Evolutionary conservation across 1,140 invertebrate genomes (phyloP).

Genomic region (Harlomillsia oculata): DNA sequence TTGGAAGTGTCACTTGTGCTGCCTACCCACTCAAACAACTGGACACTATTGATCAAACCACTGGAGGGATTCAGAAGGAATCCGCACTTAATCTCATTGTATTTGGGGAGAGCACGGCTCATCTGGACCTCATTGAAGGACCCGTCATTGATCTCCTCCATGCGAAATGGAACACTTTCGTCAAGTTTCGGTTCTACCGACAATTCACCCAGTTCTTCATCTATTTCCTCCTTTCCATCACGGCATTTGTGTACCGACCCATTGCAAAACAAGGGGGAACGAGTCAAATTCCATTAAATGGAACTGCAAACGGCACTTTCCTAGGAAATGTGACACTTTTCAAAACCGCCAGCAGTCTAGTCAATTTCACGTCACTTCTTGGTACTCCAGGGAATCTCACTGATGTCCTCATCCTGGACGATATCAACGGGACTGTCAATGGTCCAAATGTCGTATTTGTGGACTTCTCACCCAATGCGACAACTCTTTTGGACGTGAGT

Average conservation of each 20-base stretch:
- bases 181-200: conserved; percentile 83
- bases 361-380: background rate
- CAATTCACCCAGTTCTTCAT: conserved; percentile 81
- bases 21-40: conserved; percentile 93
- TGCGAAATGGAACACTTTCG: conserved; percentile 97
- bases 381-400: background rate
- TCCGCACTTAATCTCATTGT: conserved; percentile 62
- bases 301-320: background rate
- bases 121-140: conserved; percentile 91
- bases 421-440: background rate
- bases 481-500: no score
- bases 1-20: conserved; percentile 84
- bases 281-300: background rate
- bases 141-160: conserved; percentile 85
- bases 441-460: background rate
- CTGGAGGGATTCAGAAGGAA: conserved; percentile 68
- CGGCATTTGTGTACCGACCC: conserved; percentile 79
- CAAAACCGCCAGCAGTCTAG: background rate
- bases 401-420: background rate
- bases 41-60: conserved; percentile 86
- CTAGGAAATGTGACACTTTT: background rate
- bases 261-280: conserved; percentile 15
- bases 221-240: conserved; percentile 77
- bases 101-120: conserved; percentile 74
- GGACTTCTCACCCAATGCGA: no score